These are phyloP conservation scores for Caenorhabditis panamensis DNA, from an alignment of 2,888 invertebrate species.

Conservation along the genomic window DNA sequence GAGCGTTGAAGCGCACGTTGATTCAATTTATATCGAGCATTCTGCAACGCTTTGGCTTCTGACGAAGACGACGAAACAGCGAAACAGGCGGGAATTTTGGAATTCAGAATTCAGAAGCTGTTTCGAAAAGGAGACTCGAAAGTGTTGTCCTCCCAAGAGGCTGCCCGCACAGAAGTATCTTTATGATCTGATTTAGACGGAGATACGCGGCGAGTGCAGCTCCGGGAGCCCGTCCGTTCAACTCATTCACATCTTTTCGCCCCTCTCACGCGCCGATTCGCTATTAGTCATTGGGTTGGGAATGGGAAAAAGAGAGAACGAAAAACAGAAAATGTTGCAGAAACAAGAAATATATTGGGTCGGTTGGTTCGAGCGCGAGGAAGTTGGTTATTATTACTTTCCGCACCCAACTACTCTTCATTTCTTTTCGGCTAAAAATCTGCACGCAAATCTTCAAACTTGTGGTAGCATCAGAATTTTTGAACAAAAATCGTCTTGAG, in stretches of 20 bases:
- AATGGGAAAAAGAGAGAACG: slow-evolving; percentile 10
- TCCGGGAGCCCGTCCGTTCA: slow-evolving; percentile 7
- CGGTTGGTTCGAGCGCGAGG: slow-evolving; percentile 3
- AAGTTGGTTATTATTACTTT: slow-evolving; percentile 47
- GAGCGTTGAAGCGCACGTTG: slow-evolving; percentile 57
- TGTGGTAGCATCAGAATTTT: slow-evolving; percentile 24
- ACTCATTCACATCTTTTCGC: slow-evolving; percentile 5
- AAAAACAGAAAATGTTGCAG: slow-evolving; percentile 16
- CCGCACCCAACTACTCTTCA: neutral
- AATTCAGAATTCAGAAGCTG: slow-evolving; percentile 14
- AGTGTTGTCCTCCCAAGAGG: slow-evolving; percentile 1
- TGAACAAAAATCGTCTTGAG: slow-evolving; percentile 4
- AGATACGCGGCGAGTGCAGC: slow-evolving; percentile 6
- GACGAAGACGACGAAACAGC: slow-evolving; percentile 4
- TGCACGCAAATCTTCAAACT: slow-evolving; percentile 47
- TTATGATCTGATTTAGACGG: slow-evolving; percentile 31
- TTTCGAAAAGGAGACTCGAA: neutral
- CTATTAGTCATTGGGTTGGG: slow-evolving; percentile 10
- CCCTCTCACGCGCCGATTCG: neutral
- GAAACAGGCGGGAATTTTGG: slow-evolving; percentile 1
- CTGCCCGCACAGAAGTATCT: neutral
- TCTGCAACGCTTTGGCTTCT: neutral
- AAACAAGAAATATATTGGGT: slow-evolving; percentile 2
- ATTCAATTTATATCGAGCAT: slow-evolving; percentile 38
- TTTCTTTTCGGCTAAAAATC: slow-evolving; percentile 4